These are phyloP conservation scores for Danio jaintianensis DNA, from an alignment of 2,797 vertebrate species.

Conservation along the genomic window DNA sequence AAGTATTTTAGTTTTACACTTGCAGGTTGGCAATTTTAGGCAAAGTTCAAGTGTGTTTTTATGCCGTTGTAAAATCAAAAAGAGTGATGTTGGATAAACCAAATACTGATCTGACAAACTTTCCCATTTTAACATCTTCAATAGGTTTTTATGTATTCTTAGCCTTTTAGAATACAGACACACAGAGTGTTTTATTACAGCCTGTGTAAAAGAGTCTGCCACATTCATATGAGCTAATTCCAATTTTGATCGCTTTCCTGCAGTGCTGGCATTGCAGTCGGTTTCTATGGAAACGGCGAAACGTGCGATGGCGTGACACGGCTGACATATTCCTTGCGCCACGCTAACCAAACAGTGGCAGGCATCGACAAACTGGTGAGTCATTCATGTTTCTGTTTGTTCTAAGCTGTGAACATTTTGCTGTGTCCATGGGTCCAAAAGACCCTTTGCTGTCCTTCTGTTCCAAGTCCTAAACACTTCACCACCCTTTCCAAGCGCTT, in stretches of 20 bases:
- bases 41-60: not conserved
- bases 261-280: conserved; percentile 97
- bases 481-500: not conserved
- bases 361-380: conserved; percentile 94
- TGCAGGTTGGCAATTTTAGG: not conserved
- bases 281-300: conserved; percentile 99
- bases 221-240: conserved; percentile 5
- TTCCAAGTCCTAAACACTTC: not conserved
- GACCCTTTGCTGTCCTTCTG: not conserved
- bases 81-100: not conserved
- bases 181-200: not conserved
- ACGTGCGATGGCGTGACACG: conserved; percentile 95
- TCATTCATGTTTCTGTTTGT: conserved; percentile 28
- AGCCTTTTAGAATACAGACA: not conserved
- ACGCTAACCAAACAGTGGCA: conserved; percentile 95
- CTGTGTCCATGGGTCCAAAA: not conserved
- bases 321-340: conserved; percentile 94
- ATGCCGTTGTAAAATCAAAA: not conserved
- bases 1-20: not conserved
- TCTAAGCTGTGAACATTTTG: conserved; percentile 20
- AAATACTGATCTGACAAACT: not conserved
- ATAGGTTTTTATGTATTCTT: not conserved
- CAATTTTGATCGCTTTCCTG: conserved; percentile 47
- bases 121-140: not conserved
- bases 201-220: conserved; percentile 17